These are phyloP conservation scores for Ophioninae sp. DNA, from an alignment of 2,888 invertebrate species.

Conservation along the genomic window DNA sequence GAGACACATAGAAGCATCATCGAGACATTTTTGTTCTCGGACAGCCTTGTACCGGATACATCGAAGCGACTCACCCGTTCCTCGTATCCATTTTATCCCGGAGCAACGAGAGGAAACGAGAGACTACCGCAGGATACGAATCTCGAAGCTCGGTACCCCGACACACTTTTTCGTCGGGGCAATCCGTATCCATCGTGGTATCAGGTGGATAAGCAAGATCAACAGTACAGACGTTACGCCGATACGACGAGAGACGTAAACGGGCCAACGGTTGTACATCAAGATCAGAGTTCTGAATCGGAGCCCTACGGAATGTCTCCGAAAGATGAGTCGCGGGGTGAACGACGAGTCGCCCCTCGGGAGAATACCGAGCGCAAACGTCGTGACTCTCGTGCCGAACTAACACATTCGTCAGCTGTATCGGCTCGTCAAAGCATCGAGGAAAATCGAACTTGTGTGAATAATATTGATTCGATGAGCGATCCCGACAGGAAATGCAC, in stretches of 20 bases:
- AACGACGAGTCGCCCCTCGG: slow-evolving; percentile 28
- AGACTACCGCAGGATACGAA: slow-evolving; percentile 16
- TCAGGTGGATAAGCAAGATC: slow-evolving; percentile 40
- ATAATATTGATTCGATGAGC: slow-evolving; percentile 28
- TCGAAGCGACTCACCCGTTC: not conserved
- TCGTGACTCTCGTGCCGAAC: slow-evolving; percentile 37
- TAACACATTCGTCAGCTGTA: slow-evolving; percentile 23
- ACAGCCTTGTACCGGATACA: slow-evolving; percentile 32
- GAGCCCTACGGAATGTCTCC: slow-evolving; percentile 37
- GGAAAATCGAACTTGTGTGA: slow-evolving; percentile 25
- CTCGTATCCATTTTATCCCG: slow-evolving; percentile 6
- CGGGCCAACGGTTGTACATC: slow-evolving; percentile 43
- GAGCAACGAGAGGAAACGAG: slow-evolving; percentile 3
- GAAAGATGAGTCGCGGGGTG: slow-evolving; percentile 34
- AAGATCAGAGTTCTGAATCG: slow-evolving; percentile 49
- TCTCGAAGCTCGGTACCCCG: slow-evolving; percentile 24
- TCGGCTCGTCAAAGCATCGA: slow-evolving; percentile 16
- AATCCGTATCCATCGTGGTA: slow-evolving; percentile 33
- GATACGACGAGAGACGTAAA: slow-evolving; percentile 43
- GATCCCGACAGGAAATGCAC: slow-evolving; percentile 3
- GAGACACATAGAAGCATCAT: slow-evolving; percentile 68
- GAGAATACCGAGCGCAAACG: slow-evolving; percentile 46
- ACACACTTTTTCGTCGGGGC: not conserved
- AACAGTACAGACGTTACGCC: slow-evolving; percentile 38
- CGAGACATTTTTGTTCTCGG: slow-evolving; percentile 67